phyloP scores from a whole-genome alignment of 2,888 invertebrate genomes.

The Brenthis ino region DNA sequence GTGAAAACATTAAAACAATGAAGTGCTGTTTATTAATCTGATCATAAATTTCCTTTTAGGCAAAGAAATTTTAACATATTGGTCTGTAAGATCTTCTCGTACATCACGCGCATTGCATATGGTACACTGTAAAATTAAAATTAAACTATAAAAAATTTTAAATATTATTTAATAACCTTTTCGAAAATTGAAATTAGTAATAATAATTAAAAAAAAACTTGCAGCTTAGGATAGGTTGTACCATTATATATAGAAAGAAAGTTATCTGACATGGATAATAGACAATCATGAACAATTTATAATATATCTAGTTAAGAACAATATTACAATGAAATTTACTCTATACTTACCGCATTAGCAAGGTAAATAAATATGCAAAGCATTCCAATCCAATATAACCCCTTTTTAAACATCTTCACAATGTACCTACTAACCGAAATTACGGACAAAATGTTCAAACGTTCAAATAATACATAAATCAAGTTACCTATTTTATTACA shows the following conservation, averaged over 20 bases:
- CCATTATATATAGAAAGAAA: too few relatives aligned
- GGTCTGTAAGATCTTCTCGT: slow-evolving; percentile 38
- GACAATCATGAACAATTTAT: too few relatives aligned
- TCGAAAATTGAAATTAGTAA: too few relatives aligned
- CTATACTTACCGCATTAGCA: slow-evolving; percentile 54
- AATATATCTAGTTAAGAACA: too few relatives aligned
- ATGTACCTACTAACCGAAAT: neutral
- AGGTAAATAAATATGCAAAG: slow-evolving; percentile 43
- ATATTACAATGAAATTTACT: neutral
- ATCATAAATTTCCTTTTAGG: slow-evolving; percentile 61
- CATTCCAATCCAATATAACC: slow-evolving; percentile 32
- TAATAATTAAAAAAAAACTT: too few relatives aligned
- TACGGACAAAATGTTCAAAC: too few relatives aligned
- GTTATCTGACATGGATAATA: too few relatives aligned
- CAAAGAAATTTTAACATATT: slow-evolving; percentile 55
- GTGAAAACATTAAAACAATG: slow-evolving; percentile 43
- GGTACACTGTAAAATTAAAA: slow-evolving; percentile 31
- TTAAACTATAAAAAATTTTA: too few relatives aligned
- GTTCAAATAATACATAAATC: too few relatives aligned
- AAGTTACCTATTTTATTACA: too few relatives aligned
- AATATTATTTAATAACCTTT: too few relatives aligned
- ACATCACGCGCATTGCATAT: slow-evolving; percentile 35
- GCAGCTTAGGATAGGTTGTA: too few relatives aligned
- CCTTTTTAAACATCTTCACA: slow-evolving; percentile 30
- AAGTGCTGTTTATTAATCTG: slow-evolving; percentile 56